Conservation (phyloP, 2,113 vertebrate species). For the Ancistrus triradiatus region DNA sequence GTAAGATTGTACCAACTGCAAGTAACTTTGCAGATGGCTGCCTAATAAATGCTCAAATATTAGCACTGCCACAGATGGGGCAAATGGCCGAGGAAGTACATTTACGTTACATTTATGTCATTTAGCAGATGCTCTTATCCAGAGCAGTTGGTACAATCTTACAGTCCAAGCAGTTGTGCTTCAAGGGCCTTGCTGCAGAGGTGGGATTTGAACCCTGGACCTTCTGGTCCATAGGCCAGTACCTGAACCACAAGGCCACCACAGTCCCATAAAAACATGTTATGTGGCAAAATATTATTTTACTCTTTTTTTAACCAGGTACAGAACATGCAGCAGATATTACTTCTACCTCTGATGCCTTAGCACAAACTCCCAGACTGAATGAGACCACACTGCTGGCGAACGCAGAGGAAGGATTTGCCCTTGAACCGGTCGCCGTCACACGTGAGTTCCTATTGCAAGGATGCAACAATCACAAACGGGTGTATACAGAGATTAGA, state of each 20-base stretch:
- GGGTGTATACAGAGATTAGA: not conserved
- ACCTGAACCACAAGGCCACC: too few species aligned
- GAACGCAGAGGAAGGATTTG: constrained; percentile 55
- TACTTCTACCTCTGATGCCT: not conserved
- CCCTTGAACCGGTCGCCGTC: constrained; percentile 61
- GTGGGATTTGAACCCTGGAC: too few species aligned
- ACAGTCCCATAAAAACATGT: not conserved
- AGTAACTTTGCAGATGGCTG: not conserved
- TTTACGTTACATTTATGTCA: too few species aligned
- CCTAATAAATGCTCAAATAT: too few species aligned
- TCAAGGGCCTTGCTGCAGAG: too few species aligned
- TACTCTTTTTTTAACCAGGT: constrained; percentile 2
- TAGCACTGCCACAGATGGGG: too few species aligned
- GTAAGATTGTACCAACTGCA: too few species aligned
- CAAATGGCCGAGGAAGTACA: too few species aligned
- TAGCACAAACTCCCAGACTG: not conserved
- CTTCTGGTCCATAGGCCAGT: too few species aligned
- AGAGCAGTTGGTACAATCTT: too few species aligned
- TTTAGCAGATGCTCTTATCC: too few species aligned
- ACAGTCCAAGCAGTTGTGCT: too few species aligned
- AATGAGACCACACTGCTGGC: constrained; percentile 51
- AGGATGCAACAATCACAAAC: not conserved
- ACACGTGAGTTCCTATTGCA: constrained; percentile 53
- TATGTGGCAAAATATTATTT: not conserved
- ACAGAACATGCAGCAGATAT: constrained; percentile 1